A percentile compares a stretch with the other conserved stretches of the same genome.
These are phyloP conservation scores for Drosophila diplacantha DNA, from an alignment of 2,888 invertebrate species.

Conservation along the genomic window DNA sequence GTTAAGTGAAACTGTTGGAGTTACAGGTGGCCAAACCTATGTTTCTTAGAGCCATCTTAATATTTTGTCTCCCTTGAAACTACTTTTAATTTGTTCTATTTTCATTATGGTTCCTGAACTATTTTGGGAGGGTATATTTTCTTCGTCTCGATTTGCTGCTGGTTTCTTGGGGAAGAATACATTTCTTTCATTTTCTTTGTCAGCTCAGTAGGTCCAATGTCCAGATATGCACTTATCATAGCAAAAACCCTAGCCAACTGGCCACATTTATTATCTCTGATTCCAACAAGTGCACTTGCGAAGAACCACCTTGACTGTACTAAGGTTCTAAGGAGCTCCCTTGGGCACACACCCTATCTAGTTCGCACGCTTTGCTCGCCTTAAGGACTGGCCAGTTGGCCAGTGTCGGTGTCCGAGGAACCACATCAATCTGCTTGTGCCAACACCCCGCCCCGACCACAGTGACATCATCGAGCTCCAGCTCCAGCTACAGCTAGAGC, in stretches of 20 bases:
- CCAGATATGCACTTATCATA: neutral
- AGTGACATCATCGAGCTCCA: conserved; percentile 41
- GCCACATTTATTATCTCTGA: conserved; percentile 19
- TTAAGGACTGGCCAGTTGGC: conserved; percentile 56
- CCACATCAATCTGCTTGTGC: conserved; percentile 69
- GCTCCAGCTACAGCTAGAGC: neutral
- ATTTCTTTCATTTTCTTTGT: neutral
- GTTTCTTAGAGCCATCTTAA: too few relatives aligned
- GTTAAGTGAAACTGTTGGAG: too few relatives aligned
- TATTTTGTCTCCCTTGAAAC: neutral
- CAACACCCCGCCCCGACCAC: conserved; percentile 54
- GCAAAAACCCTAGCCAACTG: neutral
- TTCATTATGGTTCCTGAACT: neutral
- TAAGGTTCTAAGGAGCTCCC: conserved; percentile 34
- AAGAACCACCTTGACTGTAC: neutral
- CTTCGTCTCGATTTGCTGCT: neutral
- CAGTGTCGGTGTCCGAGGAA: conserved; percentile 36
- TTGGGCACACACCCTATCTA: conserved; percentile 57
- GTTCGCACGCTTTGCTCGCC: conserved; percentile 62
- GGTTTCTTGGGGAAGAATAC: too few relatives aligned
- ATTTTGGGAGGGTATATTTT: neutral
- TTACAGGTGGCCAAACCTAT: too few relatives aligned
- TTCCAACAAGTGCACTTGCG: conserved; percentile 5
- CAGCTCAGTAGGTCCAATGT: neutral
- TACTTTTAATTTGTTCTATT: neutral